These are phyloP conservation scores for Brotula barbata DNA, from an alignment of 2,797 vertebrate genomes.

Conservation along the genomic window DNA sequence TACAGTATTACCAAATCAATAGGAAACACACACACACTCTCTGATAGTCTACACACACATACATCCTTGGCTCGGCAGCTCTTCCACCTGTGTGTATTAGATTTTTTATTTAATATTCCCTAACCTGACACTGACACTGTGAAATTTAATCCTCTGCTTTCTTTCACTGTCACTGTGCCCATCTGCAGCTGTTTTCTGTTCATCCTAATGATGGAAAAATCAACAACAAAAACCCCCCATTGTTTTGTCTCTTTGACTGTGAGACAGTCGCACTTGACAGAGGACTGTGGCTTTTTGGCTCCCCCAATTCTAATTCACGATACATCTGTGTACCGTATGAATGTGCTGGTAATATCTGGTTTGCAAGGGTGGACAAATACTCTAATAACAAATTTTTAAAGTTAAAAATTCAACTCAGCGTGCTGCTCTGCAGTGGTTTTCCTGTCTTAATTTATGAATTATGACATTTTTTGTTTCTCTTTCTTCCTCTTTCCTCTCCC, in stretches of 20 bases:
- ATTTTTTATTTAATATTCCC: slow-evolving; percentile 7
- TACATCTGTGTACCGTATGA: slow-evolving; percentile 2
- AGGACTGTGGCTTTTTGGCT: slow-evolving; percentile 39
- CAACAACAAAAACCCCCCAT: slow-evolving; percentile 13
- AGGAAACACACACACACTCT: background rate
- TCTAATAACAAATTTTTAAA: no score
- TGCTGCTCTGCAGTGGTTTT: slow-evolving; percentile 60
- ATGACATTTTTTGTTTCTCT: slow-evolving; percentile 50
- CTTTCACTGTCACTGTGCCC: slow-evolving; percentile 1
- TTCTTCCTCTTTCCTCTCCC: slow-evolving; percentile 31
- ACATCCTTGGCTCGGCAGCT: background rate
- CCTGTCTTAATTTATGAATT: slow-evolving; percentile 67
- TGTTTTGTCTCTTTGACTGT: slow-evolving; percentile 36
- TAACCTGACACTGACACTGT: slow-evolving; percentile 9
- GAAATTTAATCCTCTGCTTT: slow-evolving; percentile 5
- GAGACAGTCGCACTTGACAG: slow-evolving; percentile 27
- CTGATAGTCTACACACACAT: no score
- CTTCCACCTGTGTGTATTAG: slow-evolving; percentile 17
- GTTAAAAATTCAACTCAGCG: background rate
- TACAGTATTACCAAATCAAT: slow-evolving; percentile 4
- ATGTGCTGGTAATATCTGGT: slow-evolving; percentile 1
- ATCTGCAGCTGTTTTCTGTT: slow-evolving; percentile 44
- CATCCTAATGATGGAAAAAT: slow-evolving; percentile 22
- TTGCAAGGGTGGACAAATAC: slow-evolving; percentile 8
- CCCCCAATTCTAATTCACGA: slow-evolving; percentile 16